Base-by-base conservation (phyloP, 2,797 vertebrate species). In the Perodicticus potto region DNA sequence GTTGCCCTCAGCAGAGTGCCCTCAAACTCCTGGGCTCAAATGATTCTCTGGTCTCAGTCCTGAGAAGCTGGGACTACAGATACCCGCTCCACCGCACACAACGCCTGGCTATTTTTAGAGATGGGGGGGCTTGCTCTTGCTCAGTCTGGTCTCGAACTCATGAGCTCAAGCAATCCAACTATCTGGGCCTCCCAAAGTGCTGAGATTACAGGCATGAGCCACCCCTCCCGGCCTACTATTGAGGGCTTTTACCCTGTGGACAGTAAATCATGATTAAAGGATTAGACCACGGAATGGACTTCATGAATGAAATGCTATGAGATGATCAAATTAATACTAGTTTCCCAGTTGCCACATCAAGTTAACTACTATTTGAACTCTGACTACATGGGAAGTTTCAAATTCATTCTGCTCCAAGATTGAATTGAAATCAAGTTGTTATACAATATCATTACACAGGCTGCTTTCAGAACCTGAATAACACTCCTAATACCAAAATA, bases 341-440 rank as follows among this genome's bases (percentile, higher is more conserved):
- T 78, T 78, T 80, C 53, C 49, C 55, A 73, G 73, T 87, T 94
- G 94, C 87, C 91, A 73, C 49, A 77, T 78, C 70, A 95, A 43
- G 27, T 81, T 90, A 91, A 93, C 23, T 82, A 70, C 73, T 63
- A 20, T 85, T 84, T 97, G 87, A 96, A 96, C 40, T 89, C 70
- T 93, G 32, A 93, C 65, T 87, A 77, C 27, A 63, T 49, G 20
- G 80, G 32, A 86, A 40, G 12, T 16, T 63, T 96, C 53, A 85
- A 92, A 85, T 77, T 87, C 55, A 80, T 78, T 74, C 77, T 78
- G 92, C n/a, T 85, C 76, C 72, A 93, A 86, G 55, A 83, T 17
- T 32, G 2, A 95, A 84, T 1, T 77, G 43, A 94, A 95, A 91
- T 32, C 74, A 17, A 96, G 29, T 82, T 89, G 23, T 92, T 95